phyloP scores from a whole-genome alignment of 2,797 vertebrate species.

The Tachyglossus aculeatus region DNA sequence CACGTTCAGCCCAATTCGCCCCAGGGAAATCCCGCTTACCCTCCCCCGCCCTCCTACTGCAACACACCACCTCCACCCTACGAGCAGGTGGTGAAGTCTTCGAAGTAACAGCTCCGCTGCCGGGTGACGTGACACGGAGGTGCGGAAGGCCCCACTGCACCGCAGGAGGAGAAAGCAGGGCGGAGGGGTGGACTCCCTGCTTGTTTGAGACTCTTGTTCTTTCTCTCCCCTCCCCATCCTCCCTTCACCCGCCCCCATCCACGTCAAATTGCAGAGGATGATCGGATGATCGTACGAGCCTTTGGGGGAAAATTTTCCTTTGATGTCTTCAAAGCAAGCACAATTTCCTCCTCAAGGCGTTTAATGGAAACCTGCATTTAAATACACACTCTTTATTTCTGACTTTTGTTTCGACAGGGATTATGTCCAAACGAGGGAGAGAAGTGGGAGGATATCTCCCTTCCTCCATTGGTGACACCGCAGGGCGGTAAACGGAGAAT shows the following conservation, averaged over 20 bases:
- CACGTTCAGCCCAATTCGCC: slow-evolving; percentile 80
- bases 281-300: slow-evolving; percentile 30
- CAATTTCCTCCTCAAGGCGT: slow-evolving; percentile 63
- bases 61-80: slow-evolving; percentile 94
- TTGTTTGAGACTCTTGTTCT: slow-evolving; percentile 40
- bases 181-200: slow-evolving; percentile 11
- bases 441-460: too few species aligned
- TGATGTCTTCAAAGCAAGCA: slow-evolving; percentile 52
- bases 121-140: slow-evolving; percentile 41
- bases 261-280: slow-evolving; percentile 46
- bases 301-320: slow-evolving; percentile 51
- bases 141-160: slow-evolving; percentile 40
- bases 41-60: slow-evolving; percentile 93
- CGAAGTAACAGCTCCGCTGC: slow-evolving; percentile 76
- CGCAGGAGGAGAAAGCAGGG: not conserved
- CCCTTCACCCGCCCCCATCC: slow-evolving; percentile 33
- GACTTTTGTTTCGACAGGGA: slow-evolving; percentile 43
- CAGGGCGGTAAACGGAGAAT: too few species aligned
- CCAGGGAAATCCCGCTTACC: slow-evolving; percentile 84
- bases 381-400: slow-evolving; percentile 57
- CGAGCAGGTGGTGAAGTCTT: slow-evolving; percentile 89
- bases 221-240: slow-evolving; percentile 28
- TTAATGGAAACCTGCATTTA: slow-evolving; percentile 62
- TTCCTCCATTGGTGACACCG: too few species aligned
- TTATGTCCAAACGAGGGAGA: too few species aligned